phyloP scores from a whole-genome alignment of 2,797 vertebrate genomes.

The Tauraco hartlaubi region DNA sequence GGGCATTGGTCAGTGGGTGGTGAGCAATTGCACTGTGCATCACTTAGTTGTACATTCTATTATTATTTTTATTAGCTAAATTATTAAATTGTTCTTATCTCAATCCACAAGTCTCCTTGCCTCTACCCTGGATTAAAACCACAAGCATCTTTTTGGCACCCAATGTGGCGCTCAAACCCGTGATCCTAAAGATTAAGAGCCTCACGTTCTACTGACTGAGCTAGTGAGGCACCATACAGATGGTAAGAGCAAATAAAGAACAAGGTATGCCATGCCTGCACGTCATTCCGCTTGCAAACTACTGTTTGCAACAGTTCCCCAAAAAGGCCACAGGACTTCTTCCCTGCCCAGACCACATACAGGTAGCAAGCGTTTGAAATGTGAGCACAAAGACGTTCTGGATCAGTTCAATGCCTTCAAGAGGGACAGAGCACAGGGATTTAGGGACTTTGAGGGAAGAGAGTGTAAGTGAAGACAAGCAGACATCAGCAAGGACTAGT shows the following conservation, averaged over 20 bases:
- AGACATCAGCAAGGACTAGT: neutral
- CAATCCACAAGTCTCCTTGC: too few relatives aligned
- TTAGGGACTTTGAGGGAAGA: neutral
- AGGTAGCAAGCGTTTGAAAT: neutral
- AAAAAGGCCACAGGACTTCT: neutral
- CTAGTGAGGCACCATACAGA: neutral
- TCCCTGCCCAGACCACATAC: neutral
- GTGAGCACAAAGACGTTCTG: neutral
- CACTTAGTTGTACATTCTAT: too few relatives aligned
- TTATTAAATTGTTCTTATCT: too few relatives aligned
- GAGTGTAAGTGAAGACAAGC: neutral
- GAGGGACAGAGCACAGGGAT: neutral
- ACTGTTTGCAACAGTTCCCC: neutral
- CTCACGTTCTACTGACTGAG: too few relatives aligned
- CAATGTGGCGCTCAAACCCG: too few relatives aligned
- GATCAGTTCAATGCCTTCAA: neutral
- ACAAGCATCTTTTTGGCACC: too few relatives aligned
- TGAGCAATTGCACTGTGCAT: too few relatives aligned
- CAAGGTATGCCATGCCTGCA: neutral
- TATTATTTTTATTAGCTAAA: too few relatives aligned
- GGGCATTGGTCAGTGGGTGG: too few relatives aligned
- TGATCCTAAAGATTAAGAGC: too few relatives aligned
- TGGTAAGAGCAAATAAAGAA: neutral
- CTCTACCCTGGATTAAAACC: too few relatives aligned
- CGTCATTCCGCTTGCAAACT: neutral